phyloP scores from a whole-genome alignment of 2,888 invertebrate species.

The Brachyptera putata region DNA sequence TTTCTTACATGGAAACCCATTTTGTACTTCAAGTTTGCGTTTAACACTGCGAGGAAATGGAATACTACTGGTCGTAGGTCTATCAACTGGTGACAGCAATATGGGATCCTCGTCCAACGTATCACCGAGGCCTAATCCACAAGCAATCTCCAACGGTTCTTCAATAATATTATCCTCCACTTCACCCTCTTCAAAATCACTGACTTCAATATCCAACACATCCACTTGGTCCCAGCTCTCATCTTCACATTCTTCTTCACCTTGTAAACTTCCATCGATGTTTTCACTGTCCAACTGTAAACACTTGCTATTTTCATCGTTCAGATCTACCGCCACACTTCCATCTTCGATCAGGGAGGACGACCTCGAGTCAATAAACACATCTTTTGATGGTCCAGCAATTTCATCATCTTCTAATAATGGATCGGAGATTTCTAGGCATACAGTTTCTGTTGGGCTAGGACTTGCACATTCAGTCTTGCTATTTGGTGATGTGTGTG shows the following conservation, averaged over 20 bases:
- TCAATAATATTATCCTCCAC: slow-evolving; percentile 27
- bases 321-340: neutral
- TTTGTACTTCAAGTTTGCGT: slow-evolving; percentile 46
- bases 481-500: slow-evolving; percentile 40
- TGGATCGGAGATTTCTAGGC: slow-evolving; percentile 38
- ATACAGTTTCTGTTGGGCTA: slow-evolving; percentile 46
- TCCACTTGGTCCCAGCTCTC: slow-evolving; percentile 41
- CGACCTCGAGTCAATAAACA: slow-evolving; percentile 18
- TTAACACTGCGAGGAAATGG: slow-evolving; percentile 43
- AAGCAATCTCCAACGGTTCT: slow-evolving; percentile 16
- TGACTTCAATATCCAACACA: slow-evolving; percentile 43
- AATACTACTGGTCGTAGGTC: slow-evolving; percentile 25
- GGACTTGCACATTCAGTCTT: slow-evolving; percentile 46
- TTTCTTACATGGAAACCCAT: slow-evolving; percentile 53
- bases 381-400: slow-evolving; percentile 29
- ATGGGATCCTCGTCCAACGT: slow-evolving; percentile 36
- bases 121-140: slow-evolving; percentile 24
- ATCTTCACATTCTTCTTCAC: slow-evolving; percentile 28
- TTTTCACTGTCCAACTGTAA: slow-evolving; percentile 22
- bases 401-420: slow-evolving; percentile 19
- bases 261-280: slow-evolving; percentile 24
- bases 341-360: slow-evolving; percentile 12
- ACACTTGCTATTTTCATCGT: slow-evolving; percentile 20
- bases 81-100: slow-evolving; percentile 8
- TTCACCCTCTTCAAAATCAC: slow-evolving; percentile 38